These are phyloP conservation scores for Lasioglossum baleicum DNA, from an alignment of 1,140 invertebrate species.

Conservation along the genomic window DNA sequence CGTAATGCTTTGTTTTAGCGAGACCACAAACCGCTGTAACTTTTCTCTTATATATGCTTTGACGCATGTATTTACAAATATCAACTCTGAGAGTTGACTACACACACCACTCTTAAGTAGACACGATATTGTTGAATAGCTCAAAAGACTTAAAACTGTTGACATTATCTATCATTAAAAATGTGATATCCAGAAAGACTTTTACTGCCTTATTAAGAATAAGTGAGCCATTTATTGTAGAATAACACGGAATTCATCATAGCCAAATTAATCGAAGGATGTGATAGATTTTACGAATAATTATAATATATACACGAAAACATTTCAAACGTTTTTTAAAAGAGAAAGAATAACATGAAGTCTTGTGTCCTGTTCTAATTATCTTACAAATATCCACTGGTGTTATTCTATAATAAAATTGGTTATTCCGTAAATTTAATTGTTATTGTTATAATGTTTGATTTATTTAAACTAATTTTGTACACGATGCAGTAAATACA, in stretches of 20 bases:
- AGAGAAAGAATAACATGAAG: background rate
- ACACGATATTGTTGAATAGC: slow-evolving; percentile 47
- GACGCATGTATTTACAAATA: slow-evolving; percentile 25
- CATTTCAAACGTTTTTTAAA: slow-evolving; percentile 19
- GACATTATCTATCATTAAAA: slow-evolving; percentile 39
- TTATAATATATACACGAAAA: background rate
- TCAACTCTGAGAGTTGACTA: slow-evolving; percentile 56
- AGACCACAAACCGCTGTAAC: slow-evolving; percentile 16
- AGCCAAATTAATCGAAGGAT: background rate
- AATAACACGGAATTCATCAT: slow-evolving; percentile 52
- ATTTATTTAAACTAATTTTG: slow-evolving; percentile 57
- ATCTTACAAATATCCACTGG: slow-evolving; percentile 22
- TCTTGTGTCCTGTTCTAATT: background rate
- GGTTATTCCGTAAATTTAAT: slow-evolving; percentile 42
- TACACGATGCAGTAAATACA: slow-evolving; percentile 61
- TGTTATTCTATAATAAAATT: slow-evolving; percentile 64
- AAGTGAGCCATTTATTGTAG: slow-evolving; percentile 41
- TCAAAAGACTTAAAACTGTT: slow-evolving; percentile 40
- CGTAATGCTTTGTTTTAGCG: background rate
- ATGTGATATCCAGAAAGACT: slow-evolving; percentile 57
- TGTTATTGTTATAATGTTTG: slow-evolving; percentile 48
- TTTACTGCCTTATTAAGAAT: slow-evolving; percentile 47
- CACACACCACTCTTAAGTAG: slow-evolving; percentile 6
- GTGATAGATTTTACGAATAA: background rate
- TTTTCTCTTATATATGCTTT: slow-evolving; percentile 45